A percentile compares a stretch with the other conserved stretches of the same genome.
Conservation (phyloP, 2,888 invertebrate genomes). For the Volucella inflata region DNA sequence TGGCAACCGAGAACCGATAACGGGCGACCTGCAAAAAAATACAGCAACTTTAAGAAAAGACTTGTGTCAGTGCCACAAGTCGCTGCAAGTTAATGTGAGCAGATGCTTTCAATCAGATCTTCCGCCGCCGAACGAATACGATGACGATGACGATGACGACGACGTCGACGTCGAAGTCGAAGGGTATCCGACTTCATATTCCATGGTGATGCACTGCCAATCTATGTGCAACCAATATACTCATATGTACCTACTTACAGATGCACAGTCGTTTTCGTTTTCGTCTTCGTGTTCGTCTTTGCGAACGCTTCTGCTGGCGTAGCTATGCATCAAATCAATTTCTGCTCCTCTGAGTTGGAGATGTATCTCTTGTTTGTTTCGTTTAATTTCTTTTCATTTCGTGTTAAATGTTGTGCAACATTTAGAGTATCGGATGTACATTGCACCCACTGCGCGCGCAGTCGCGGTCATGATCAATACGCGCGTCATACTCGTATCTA, state of each 20-base stretch:
- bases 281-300: slow-evolving; percentile 16
- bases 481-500: slow-evolving; percentile 51
- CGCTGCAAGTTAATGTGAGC: slow-evolving; percentile 65
- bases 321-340: slow-evolving; percentile 71
- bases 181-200: neutral
- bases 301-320: slow-evolving; percentile 23
- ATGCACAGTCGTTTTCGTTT: neutral
- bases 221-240: slow-evolving; percentile 7
- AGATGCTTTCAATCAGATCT: slow-evolving; percentile 75
- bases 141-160: slow-evolving; percentile 15
- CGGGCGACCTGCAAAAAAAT: neutral
- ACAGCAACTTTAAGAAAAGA: slow-evolving; percentile 20
- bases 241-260: slow-evolving; percentile 7
- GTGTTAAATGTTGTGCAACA: slow-evolving; percentile 76
- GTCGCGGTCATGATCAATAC: slow-evolving; percentile 71
- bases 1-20: too few relatives aligned
- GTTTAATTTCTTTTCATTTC: slow-evolving; percentile 74
- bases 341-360: slow-evolving; percentile 60
- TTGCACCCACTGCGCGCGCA: slow-evolving; percentile 68
- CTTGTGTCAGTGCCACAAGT: slow-evolving; percentile 63
- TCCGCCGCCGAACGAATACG: too few relatives aligned
- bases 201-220: slow-evolving; percentile 12
- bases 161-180: neutral
- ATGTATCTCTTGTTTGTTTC: slow-evolving; percentile 74
- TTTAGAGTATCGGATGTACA: slow-evolving; percentile 72